Evolutionary conservation across 2,113 vertebrate species (phyloP).

Genomic region (Promerops cafer): DNA sequence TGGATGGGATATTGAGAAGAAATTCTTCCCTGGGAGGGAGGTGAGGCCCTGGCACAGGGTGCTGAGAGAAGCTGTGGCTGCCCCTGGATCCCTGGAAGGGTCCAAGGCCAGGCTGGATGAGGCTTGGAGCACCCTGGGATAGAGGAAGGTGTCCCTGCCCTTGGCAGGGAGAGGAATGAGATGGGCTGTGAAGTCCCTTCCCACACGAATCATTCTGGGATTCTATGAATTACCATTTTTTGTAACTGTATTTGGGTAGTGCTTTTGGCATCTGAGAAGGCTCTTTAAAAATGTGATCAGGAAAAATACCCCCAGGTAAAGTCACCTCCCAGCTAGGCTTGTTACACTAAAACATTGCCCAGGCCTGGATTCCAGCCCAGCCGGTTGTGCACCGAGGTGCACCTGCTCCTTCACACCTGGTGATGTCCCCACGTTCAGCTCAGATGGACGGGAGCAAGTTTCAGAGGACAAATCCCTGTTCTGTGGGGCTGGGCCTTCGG

Average conservation of each 20-base stretch:
- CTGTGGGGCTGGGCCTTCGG: background rate
- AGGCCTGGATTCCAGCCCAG: background rate
- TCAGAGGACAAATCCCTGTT: background rate
- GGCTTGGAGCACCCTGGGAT: rapidly evolving
- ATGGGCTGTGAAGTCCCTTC: background rate
- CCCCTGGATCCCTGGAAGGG: background rate
- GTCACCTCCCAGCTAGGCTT: background rate
- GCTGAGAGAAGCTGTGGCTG: background rate
- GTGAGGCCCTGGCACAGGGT: background rate
- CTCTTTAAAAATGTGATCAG: background rate
- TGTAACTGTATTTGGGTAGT: background rate
- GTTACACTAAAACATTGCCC: background rate
- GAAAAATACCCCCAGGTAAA: background rate
- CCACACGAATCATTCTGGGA: background rate
- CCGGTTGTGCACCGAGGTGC: background rate
- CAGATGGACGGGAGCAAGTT: background rate
- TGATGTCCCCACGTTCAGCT: background rate
- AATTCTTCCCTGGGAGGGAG: background rate
- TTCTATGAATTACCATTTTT: background rate
- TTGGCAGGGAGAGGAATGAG: background rate
- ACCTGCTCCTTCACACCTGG: background rate
- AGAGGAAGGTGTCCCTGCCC: background rate
- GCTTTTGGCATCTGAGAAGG: background rate
- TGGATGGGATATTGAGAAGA: rapidly evolving
- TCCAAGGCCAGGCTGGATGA: rapidly evolving